Evolutionary conservation across 2,113 vertebrate species (phyloP).

Genomic region (Apus apus): DNA sequence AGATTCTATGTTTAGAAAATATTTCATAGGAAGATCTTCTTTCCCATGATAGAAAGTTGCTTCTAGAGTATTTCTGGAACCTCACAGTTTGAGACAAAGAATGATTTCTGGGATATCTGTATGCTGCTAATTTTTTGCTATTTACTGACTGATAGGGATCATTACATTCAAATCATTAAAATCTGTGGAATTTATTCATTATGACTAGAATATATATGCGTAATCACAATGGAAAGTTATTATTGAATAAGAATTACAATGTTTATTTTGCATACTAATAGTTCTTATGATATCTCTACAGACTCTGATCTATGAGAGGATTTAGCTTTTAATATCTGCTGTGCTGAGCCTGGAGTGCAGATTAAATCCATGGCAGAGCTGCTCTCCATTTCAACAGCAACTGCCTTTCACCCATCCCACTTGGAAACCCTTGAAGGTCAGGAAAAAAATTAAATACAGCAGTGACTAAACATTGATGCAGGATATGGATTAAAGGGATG

Average conservation of each 20-base stretch:
- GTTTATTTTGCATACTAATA: not conserved
- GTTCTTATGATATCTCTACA: not conserved
- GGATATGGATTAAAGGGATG: not conserved
- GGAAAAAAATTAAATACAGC: not conserved
- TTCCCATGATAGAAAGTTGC: slow-evolving; percentile 14
- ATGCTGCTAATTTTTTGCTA: not conserved
- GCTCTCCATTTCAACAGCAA: not conserved
- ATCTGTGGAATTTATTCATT: slow-evolving; percentile 16
- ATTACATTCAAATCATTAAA: slow-evolving; percentile 21
- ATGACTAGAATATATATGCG: not conserved
- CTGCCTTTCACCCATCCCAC: not conserved
- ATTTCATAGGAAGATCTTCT: slow-evolving; percentile 48
- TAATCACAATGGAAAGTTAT: not conserved
- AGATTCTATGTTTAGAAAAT: slow-evolving; percentile 2
- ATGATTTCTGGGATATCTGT: not conserved
- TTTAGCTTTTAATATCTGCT: not conserved
- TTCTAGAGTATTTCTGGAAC: slow-evolving; percentile 28
- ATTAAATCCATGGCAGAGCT: not conserved
- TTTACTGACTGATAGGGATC: not conserved
- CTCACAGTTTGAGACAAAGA: slow-evolving; percentile 7
- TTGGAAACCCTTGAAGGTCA: not conserved
- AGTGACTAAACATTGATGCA: not conserved
- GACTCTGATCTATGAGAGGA: not conserved
- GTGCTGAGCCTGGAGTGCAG: not conserved
- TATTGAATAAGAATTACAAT: not conserved